Evolutionary conservation across 2,113 vertebrate genomes (phyloP), one percentile per base, ranked within the genome.

Genomic region (Corythoichthys haematopterus): DNA sequence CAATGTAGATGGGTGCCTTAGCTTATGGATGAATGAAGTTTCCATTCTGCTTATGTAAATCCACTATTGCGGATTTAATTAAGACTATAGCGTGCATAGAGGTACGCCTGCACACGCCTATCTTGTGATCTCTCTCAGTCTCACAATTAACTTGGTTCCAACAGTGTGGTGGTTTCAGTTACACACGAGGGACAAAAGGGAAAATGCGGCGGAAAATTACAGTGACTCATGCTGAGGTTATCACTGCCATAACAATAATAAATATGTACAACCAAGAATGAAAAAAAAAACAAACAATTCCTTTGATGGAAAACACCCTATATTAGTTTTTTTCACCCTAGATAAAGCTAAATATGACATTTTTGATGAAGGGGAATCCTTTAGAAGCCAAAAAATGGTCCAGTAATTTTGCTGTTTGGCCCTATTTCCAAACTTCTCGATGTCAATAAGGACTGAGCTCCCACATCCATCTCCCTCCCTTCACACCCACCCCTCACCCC

Each of bases 221-320:
- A 76, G 40, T 80, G 74, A 85, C 76, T 84, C 65, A 77, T 64
- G 53, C 72, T 8, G 3, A 61, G n/a, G 43, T 77, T 68, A 75
- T 66, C 33, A 71, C 59, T 53, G 73, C 56, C 82, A 78, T 40
- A 64, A 72, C 45, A 69, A 53, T 10, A 46, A 33, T 10, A 61
- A 61, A 12, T 28, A 28, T 28, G 20, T 28, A 28, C 20, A 61
- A 4, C 13, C 12, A 20, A 62, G 20, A 55, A 55, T n/a, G 8
- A 33, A 1, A 55, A 57, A 57, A 57, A 2, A 57, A 4, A 67
- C n/a, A 61, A 72, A 2, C n/a, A 38, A 70, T 72, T 74, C 66
- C 68, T 51, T 16, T 61, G 66, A 70, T 63, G 74, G 55, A 64
- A 68, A 79, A 69, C 20, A 28, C 20, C 20, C 20, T 28, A 28